phyloP scores from a whole-genome alignment of 2,113 vertebrate species.

The Callopanchax toddi region DNA sequence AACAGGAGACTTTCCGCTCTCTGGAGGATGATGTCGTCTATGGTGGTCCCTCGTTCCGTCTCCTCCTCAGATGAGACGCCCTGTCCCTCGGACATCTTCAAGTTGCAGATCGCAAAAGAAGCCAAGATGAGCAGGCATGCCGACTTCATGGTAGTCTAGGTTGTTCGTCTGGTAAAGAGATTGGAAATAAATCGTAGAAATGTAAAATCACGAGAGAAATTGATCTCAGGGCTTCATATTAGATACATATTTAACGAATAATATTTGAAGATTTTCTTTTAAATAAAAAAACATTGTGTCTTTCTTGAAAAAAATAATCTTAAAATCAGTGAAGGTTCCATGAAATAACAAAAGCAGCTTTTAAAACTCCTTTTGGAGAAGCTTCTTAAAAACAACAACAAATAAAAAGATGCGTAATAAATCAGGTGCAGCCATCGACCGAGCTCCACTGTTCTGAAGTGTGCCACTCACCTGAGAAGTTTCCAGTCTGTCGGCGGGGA shows the following conservation, averaged over 20 bases:
- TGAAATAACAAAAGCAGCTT: too few species aligned
- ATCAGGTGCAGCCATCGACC: background rate
- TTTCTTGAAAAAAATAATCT: too few species aligned
- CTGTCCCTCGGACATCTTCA: slow-evolving; percentile 71
- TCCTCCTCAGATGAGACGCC: slow-evolving; percentile 59
- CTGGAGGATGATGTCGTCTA: slow-evolving; percentile 81
- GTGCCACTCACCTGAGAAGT: slow-evolving; percentile 51
- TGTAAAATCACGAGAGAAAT: too few species aligned
- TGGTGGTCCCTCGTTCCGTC: slow-evolving; percentile 55
- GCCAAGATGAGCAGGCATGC: slow-evolving; percentile 78
- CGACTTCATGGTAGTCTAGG: slow-evolving; percentile 78
- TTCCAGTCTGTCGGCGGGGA: slow-evolving; percentile 13
- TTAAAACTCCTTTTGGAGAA: too few species aligned
- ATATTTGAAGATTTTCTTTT: too few species aligned
- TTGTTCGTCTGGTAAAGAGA: slow-evolving; percentile 61
- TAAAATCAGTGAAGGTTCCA: too few species aligned
- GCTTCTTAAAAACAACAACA: too few species aligned
- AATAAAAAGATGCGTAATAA: background rate
- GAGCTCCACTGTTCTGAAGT: slow-evolving; percentile 1
- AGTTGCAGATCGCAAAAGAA: slow-evolving; percentile 72
- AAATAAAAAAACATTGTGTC: too few species aligned
- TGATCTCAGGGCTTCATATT: too few species aligned
- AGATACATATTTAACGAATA: too few species aligned
- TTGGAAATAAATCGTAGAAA: too few species aligned
- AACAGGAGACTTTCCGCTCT: slow-evolving; percentile 81